These are phyloP conservation scores for Galagoides demidoff DNA, from an alignment of 2,797 vertebrate genomes.

Conservation along the genomic window DNA sequence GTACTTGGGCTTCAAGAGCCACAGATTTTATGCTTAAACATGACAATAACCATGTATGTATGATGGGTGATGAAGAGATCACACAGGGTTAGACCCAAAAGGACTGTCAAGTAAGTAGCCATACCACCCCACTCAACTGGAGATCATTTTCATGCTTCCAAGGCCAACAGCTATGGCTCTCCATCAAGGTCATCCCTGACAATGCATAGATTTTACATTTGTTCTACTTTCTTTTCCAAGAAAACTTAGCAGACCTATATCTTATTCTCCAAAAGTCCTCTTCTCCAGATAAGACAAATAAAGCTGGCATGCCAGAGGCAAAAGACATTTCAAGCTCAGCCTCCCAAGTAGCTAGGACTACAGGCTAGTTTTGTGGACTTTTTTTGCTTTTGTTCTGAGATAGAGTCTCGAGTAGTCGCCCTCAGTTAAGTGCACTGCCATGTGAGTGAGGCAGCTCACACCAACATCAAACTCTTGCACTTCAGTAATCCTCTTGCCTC, in stretches of 20 bases:
- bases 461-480: too few relatives aligned
- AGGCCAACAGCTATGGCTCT: neutral
- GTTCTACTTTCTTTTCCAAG: neutral
- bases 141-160: neutral
- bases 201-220: neutral
- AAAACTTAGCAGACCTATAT: neutral
- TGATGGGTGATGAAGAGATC: neutral
- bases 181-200: neutral
- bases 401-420: too few relatives aligned
- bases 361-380: too few relatives aligned
- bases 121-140: neutral
- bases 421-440: too few relatives aligned
- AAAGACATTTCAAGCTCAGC: neutral
- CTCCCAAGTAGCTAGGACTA: too few relatives aligned
- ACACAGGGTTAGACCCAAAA: neutral
- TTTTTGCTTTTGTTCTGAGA: too few relatives aligned
- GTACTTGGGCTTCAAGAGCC: neutral
- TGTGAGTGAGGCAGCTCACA: too few relatives aligned
- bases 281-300: neutral
- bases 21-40: neutral
- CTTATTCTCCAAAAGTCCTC: neutral
- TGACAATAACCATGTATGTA: neutral
- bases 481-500: too few relatives aligned
- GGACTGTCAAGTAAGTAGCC: accelerated
- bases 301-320: neutral